phyloP scores from a whole-genome alignment of 1,140 invertebrate genomes.

The Drosophila funebris region DNA sequence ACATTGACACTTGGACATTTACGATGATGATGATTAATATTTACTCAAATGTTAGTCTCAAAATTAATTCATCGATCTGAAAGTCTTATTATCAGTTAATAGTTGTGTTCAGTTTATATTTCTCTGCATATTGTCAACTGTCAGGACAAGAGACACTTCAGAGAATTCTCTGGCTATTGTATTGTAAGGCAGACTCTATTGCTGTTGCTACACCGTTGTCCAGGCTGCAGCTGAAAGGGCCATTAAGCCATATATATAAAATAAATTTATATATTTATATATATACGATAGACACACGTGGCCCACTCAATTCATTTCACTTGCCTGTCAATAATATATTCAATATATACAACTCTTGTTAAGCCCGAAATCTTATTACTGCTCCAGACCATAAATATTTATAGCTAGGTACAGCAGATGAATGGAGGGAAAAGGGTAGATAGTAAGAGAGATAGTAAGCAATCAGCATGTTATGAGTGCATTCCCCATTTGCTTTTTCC shows the following conservation, averaged over 20 bases:
- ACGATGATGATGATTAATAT: too few species aligned
- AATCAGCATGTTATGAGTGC: constrained; percentile 31
- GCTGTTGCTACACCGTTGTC: background rate
- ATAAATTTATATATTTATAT: too few species aligned
- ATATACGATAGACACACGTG: constrained; percentile 23
- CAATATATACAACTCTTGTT: constrained; percentile 33
- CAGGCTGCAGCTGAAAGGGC: background rate
- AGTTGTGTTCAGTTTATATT: background rate
- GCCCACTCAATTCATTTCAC: constrained; percentile 33
- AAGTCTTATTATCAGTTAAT: too few species aligned
- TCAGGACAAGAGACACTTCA: too few species aligned
- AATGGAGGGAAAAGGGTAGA: background rate
- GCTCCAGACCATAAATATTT: constrained; percentile 31
- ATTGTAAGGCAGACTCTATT: background rate
- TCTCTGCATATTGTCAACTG: background rate
- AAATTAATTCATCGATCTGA: too few species aligned
- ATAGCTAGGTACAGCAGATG: background rate
- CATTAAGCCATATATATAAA: constrained; percentile 16
- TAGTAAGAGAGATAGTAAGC: background rate
- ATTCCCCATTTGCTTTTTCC: background rate
- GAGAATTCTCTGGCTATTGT: too few species aligned
- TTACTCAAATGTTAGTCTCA: too few species aligned
- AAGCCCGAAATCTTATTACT: constrained; percentile 46
- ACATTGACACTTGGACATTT: too few species aligned
- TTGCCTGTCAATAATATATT: constrained; percentile 40